Evolutionary conservation across 2,113 vertebrate genomes (phyloP).

Genomic region (Syngnathus typhle): DNA sequence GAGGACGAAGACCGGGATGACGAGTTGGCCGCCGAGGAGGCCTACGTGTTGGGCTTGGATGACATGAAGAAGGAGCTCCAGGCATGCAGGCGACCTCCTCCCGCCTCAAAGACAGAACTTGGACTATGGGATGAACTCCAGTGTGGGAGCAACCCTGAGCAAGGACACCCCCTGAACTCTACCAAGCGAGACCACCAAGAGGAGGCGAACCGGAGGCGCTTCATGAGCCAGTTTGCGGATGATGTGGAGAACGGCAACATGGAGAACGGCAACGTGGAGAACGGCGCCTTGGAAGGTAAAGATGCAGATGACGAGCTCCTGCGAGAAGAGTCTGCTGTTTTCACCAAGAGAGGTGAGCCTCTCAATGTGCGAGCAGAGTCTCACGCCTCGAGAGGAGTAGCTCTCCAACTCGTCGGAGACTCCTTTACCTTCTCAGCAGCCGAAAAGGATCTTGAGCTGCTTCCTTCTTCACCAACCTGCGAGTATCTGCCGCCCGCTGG

Average conservation of each 20-base stretch:
- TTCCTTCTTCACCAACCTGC: constrained; percentile 33
- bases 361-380: not conserved
- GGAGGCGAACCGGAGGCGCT: constrained; percentile 52
- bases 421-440: constrained; percentile 44
- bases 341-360: constrained; percentile 61
- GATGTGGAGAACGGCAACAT: constrained; percentile 96
- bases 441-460: constrained; percentile 55
- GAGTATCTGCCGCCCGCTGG: constrained; percentile 34
- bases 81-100: constrained; percentile 81
- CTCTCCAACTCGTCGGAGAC: constrained; percentile 39
- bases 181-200: constrained; percentile 36
- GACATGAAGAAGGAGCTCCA: constrained; percentile 90
- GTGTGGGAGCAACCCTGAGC: constrained; percentile 60
- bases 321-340: constrained; percentile 64
- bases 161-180: constrained; percentile 20
- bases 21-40: constrained; percentile 84
- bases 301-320: constrained; percentile 67
- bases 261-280: constrained; percentile 92
- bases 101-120: constrained; percentile 71
- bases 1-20: constrained; percentile 85
- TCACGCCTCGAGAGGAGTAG: not conserved
- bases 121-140: constrained; percentile 79
- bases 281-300: constrained; percentile 47
- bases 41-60: constrained; percentile 81
- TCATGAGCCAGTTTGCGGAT: constrained; percentile 77